Evolutionary conservation across 2,797 vertebrate genomes (phyloP).

Genomic region (Danio kyathit): DNA sequence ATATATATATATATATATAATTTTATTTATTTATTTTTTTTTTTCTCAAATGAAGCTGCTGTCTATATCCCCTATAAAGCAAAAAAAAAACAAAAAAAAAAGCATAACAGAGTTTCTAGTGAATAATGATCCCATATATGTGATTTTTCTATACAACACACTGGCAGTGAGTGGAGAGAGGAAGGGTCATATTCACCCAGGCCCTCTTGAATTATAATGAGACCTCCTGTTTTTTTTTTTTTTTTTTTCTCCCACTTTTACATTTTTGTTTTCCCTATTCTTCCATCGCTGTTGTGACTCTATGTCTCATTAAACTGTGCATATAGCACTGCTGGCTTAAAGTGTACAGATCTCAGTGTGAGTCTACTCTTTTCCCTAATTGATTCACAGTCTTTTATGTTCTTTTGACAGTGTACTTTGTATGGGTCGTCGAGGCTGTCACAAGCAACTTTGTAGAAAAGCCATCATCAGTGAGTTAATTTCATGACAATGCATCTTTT

Average conservation of each 20-base stretch:
- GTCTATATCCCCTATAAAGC: constrained; percentile 24
- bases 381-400: constrained; percentile 44
- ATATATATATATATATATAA: too few relatives aligned
- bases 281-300: not conserved
- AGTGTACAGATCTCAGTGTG: not conserved
- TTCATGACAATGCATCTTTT: not conserved
- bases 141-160: constrained; percentile 60
- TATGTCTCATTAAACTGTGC: constrained; percentile 46
- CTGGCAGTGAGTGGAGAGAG: constrained; percentile 50
- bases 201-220: constrained; percentile 62
- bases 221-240: constrained; percentile 22
- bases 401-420: constrained; percentile 33
- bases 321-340: constrained; percentile 4
- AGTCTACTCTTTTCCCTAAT: constrained; percentile 42
- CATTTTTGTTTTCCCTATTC: constrained; percentile 3
- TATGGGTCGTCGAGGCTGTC: not conserved
- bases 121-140: constrained; percentile 59
- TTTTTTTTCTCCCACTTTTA: constrained; percentile 21
- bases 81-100: too few relatives aligned
- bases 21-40: too few relatives aligned
- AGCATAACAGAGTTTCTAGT: constrained; percentile 41
- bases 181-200: constrained; percentile 60
- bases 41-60: constrained; percentile 23
- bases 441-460: constrained; percentile 12
- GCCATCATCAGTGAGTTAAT: not conserved